These are phyloP conservation scores for Amphiprion percula DNA, from an alignment of 2,113 vertebrate genomes.

Conservation along the genomic window DNA sequence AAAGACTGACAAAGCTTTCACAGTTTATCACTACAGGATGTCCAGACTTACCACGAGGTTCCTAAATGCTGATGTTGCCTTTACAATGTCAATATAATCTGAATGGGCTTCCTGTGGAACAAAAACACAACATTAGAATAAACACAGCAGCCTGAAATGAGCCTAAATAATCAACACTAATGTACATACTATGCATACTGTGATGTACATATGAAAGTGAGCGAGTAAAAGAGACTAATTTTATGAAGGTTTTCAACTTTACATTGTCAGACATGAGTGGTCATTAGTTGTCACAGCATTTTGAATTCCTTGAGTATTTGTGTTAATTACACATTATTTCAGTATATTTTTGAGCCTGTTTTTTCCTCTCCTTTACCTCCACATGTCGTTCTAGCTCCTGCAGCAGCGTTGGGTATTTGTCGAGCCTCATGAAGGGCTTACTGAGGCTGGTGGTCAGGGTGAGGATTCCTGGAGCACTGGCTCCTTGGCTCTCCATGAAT, in stretches of 20 bases:
- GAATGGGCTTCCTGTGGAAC: slow-evolving; percentile 91
- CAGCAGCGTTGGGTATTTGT: slow-evolving; percentile 94
- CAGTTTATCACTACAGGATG: not conserved
- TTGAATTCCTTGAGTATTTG: too few species aligned
- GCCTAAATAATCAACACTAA: too few species aligned
- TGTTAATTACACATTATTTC: not conserved
- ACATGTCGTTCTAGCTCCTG: slow-evolving; percentile 97
- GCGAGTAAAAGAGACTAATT: too few species aligned
- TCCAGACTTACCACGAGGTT: slow-evolving; percentile 91
- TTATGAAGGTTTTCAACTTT: too few species aligned
- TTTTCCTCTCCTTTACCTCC: slow-evolving; percentile 85
- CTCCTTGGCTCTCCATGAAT: slow-evolving; percentile 97
- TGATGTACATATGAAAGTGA: too few species aligned
- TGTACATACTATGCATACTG: too few species aligned
- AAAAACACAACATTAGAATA: slow-evolving; percentile 7
- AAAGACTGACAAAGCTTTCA: not conserved
- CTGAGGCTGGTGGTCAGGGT: slow-evolving; percentile 96
- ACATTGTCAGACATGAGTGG: not conserved
- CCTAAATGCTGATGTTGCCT: slow-evolving; percentile 91
- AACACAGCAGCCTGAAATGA: not conserved
- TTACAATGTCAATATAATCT: slow-evolving; percentile 94
- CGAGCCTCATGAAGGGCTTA: slow-evolving; percentile 96
- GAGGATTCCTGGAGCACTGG: slow-evolving; percentile 89
- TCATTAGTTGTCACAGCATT: too few species aligned
- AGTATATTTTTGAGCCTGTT: not conserved